phyloP scores from a whole-genome alignment of 1,140 invertebrate species.

The Drosophila repletoides region DNA sequence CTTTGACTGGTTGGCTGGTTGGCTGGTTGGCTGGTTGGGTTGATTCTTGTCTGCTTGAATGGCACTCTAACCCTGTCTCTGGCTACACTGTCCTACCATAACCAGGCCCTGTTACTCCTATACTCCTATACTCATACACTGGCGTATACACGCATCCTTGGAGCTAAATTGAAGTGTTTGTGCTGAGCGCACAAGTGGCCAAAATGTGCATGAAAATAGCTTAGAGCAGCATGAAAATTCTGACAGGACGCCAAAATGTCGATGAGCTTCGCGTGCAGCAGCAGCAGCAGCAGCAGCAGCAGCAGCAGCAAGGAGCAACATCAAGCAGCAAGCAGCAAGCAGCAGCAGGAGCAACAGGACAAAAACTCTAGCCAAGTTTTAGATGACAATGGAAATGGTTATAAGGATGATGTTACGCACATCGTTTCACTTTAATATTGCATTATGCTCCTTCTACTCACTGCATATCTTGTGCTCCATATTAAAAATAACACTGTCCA shows the following conservation, averaged over 20 bases:
- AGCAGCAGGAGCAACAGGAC: too few relatives aligned
- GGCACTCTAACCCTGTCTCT: constrained; percentile 24
- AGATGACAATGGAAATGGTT: constrained; percentile 32
- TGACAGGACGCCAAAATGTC: constrained; percentile 55
- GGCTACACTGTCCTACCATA: neutral
- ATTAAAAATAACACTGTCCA: constrained; percentile 37
- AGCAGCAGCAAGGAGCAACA: too few relatives aligned
- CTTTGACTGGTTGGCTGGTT: too few relatives aligned
- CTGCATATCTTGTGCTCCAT: constrained; percentile 46
- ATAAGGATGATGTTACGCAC: constrained; percentile 50
- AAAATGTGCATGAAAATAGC: constrained; percentile 78
- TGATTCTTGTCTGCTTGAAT: constrained; percentile 54
- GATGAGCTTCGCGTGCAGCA: constrained; percentile 28
- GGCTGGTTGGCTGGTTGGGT: constrained; percentile 37
- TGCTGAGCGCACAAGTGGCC: constrained; percentile 68
- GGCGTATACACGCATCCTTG: constrained; percentile 53
- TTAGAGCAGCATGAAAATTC: constrained; percentile 75
- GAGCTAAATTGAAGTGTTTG: constrained; percentile 77
- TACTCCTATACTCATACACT: neutral
- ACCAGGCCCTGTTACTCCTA: neutral
- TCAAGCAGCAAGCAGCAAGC: too few relatives aligned
- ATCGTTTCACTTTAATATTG: constrained; percentile 65
- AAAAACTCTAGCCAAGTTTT: constrained; percentile 17
- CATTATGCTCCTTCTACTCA: constrained; percentile 54
- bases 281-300: neutral